Evolutionary conservation across 2,888 invertebrate genomes (phyloP).

Genomic region (Leptarthrus brevirostris): DNA sequence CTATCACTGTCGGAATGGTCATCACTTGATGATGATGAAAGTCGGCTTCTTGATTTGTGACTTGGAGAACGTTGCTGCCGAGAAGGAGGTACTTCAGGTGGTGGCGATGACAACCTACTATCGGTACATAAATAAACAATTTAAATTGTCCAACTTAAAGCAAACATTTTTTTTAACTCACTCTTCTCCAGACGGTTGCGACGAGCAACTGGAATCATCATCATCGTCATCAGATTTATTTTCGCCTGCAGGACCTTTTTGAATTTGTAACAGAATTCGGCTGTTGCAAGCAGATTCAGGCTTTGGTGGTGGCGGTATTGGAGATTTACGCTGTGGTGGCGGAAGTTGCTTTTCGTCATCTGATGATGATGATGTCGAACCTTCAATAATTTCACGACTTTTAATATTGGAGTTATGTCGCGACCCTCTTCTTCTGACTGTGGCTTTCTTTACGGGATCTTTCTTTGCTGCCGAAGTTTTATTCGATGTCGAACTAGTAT

Average conservation of each 20-base stretch:
- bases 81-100: constrained; percentile 14
- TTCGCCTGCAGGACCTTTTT: constrained; percentile 40
- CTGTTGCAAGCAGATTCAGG: constrained; percentile 56
- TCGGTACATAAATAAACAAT: constrained; percentile 1
- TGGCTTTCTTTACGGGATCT: constrained; percentile 51
- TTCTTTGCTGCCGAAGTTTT: constrained; percentile 55
- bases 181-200: constrained; percentile 58
- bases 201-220: constrained; percentile 56
- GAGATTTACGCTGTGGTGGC: constrained; percentile 52
- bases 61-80: constrained; percentile 41
- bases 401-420: constrained; percentile 59
- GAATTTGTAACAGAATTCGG: constrained; percentile 46
- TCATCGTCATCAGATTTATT: constrained; percentile 55
- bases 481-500: constrained; percentile 56
- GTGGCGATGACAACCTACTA: constrained; percentile 55
- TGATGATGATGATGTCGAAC: constrained; percentile 58
- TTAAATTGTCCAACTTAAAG: too few relatives aligned
- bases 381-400: constrained; percentile 58
- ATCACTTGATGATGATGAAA: constrained; percentile 54
- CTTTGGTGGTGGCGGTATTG: constrained; percentile 61
- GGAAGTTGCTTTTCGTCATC: constrained; percentile 59
- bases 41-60: constrained; percentile 57
- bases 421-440: constrained; percentile 57
- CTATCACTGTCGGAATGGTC: constrained; percentile 59
- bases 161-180: constrained; percentile 15